phyloP scores from a whole-genome alignment of 2,888 invertebrate genomes.

The Ophion obscuratus region DNA sequence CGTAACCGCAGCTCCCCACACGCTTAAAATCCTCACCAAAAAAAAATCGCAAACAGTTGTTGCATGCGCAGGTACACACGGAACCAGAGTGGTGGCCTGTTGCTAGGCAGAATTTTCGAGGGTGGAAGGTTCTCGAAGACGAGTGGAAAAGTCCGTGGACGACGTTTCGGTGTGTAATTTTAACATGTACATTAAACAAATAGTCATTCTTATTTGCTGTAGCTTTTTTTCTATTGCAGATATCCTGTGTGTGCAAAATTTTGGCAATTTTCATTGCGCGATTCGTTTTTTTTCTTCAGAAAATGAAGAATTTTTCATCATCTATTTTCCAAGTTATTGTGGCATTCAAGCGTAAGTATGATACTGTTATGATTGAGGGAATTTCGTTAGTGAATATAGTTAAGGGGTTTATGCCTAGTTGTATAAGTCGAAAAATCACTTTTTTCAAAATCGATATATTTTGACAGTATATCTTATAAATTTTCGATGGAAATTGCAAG shows the following conservation, averaged over 20 bases:
- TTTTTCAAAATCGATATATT: no score
- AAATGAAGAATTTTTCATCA: no score
- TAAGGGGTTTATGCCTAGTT: no score
- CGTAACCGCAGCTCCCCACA: slow-evolving; percentile 58
- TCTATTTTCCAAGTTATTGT: no score
- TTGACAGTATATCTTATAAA: no score
- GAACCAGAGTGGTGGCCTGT: background rate
- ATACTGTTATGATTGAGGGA: no score
- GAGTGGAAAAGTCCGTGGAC: background rate
- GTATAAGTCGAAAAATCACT: no score
- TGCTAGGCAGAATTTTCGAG: slow-evolving; percentile 16
- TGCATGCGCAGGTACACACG: background rate
- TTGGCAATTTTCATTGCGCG: background rate
- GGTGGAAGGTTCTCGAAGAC: slow-evolving; percentile 20
- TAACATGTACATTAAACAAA: background rate
- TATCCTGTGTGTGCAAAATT: background rate
- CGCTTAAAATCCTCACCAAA: slow-evolving; percentile 25
- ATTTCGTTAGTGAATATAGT: no score
- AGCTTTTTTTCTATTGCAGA: background rate
- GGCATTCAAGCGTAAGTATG: no score
- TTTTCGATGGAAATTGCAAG: no score
- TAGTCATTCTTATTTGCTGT: background rate
- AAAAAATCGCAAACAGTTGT: slow-evolving; percentile 42
- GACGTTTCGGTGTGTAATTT: background rate
- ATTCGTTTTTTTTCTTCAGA: background rate